Percentiles rank a stretch among this genome's conserved stretches.
These are phyloP conservation scores for Cephalopterus ornatus DNA, from an alignment of 2,113 vertebrate species.

Conservation along the genomic window DNA sequence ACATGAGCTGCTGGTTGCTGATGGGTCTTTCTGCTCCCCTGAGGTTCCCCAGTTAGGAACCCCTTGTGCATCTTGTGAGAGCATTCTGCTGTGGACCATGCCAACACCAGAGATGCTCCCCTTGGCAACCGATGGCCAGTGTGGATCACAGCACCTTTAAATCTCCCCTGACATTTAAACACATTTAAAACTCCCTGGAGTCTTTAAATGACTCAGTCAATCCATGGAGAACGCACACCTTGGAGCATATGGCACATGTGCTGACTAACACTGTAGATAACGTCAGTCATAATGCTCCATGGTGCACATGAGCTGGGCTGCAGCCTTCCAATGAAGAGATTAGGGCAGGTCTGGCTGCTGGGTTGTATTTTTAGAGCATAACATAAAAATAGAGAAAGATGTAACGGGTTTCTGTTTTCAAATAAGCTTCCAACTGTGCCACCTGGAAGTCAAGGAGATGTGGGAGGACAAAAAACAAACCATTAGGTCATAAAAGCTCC, in stretches of 20 bases:
- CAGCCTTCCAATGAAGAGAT: not conserved
- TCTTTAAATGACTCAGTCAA: not conserved
- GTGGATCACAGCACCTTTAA: not conserved
- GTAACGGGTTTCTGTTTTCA: not conserved
- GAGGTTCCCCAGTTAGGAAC: not conserved
- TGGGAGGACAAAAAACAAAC: not conserved
- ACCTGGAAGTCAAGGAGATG: not conserved
- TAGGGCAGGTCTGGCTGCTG: not conserved
- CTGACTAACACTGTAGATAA: not conserved
- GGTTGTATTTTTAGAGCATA: fast-evolving
- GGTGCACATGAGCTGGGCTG: fast-evolving
- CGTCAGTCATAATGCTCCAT: not conserved
- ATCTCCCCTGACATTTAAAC: not conserved
- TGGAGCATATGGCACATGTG: not conserved
- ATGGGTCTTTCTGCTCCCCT: not conserved
- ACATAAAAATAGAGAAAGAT: not conserved
- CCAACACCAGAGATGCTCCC: not conserved
- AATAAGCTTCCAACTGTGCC: not conserved
- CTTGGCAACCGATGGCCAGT: not conserved
- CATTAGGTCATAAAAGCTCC: not conserved
- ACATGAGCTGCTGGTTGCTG: not conserved
- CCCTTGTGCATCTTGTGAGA: not conserved
- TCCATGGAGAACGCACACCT: not conserved
- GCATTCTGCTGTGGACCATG: not conserved
- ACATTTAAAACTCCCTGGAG: not conserved